These are phyloP conservation scores for Lycorma delicatula DNA, from an alignment of 1,140 invertebrate genomes.

Conservation along the genomic window DNA sequence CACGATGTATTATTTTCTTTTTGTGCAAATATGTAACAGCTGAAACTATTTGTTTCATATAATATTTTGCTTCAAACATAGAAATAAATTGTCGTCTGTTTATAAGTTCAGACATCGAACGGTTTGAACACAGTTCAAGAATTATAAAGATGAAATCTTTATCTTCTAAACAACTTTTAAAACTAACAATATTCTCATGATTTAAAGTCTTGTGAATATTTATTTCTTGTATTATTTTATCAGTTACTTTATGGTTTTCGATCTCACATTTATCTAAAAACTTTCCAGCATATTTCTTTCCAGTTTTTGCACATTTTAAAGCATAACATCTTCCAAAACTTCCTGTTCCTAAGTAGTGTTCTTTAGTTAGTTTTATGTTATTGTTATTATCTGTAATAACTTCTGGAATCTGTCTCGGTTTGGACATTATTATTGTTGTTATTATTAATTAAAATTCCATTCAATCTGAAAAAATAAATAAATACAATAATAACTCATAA, in stretches of 20 bases:
- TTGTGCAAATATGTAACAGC: slow-evolving; percentile 61
- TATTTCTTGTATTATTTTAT: slow-evolving; percentile 47
- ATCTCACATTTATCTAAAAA: slow-evolving; percentile 6
- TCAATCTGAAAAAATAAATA: too few species aligned
- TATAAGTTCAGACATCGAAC: slow-evolving; percentile 36
- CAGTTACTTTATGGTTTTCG: background rate
- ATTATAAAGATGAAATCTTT: slow-evolving; percentile 62
- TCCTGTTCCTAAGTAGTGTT: slow-evolving; percentile 10
- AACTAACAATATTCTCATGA: slow-evolving; percentile 60
- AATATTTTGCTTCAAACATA: slow-evolving; percentile 64
- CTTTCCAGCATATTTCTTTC: slow-evolving; percentile 8
- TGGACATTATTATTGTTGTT: too few species aligned
- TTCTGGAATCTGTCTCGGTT: too few species aligned
- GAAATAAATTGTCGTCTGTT: slow-evolving; percentile 56
- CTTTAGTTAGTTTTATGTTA: background rate
- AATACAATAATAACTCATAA: too few species aligned
- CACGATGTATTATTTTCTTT: slow-evolving; percentile 59
- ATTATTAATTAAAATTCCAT: too few species aligned
- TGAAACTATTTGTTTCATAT: slow-evolving; percentile 56
- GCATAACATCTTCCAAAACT: slow-evolving; percentile 11
- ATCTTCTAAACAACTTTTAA: slow-evolving; percentile 65
- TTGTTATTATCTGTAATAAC: too few species aligned
- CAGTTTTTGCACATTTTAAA: background rate
- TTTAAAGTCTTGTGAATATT: slow-evolving; percentile 55
- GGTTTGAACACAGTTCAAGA: slow-evolving; percentile 55